Evolutionary conservation across 2,113 vertebrate species (phyloP).

Genomic region (Terrapene triunguis): DNA sequence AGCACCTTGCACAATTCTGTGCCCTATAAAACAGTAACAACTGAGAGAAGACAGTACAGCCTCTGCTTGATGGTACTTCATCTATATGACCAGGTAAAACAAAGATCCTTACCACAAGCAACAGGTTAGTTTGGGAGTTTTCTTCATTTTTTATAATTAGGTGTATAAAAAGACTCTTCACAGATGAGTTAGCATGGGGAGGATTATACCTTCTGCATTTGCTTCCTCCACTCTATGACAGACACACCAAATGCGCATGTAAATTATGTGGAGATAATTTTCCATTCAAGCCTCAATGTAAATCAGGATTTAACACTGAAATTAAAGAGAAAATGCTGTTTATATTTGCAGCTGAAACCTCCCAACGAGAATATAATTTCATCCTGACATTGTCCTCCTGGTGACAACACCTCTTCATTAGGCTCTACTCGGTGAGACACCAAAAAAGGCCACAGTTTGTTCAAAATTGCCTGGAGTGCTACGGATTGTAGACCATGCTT

Average conservation of each 20-base stretch:
- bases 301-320: not conserved
- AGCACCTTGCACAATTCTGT: not conserved
- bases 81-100: not conserved
- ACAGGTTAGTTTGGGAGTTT: not conserved
- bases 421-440: not conserved
- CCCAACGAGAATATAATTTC: rapidly evolving
- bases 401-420: not conserved
- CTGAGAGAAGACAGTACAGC: not conserved
- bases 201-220: rapidly evolving
- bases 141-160: not conserved
- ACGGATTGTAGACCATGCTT: not conserved
- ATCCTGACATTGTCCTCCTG: not conserved
- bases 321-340: not conserved
- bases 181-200: not conserved
- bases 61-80: too few species aligned
- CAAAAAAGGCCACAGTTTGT: too few species aligned
- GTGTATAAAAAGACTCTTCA: not conserved
- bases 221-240: not conserved
- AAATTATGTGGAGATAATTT: too few species aligned
- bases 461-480: rapidly evolving
- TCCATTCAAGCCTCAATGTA: not conserved
- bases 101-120: not conserved
- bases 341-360: not conserved
- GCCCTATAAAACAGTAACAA: not conserved
- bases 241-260: not conserved